Evolutionary conservation across 2,888 invertebrate species (phyloP).

Genomic region (Amiota communis): DNA sequence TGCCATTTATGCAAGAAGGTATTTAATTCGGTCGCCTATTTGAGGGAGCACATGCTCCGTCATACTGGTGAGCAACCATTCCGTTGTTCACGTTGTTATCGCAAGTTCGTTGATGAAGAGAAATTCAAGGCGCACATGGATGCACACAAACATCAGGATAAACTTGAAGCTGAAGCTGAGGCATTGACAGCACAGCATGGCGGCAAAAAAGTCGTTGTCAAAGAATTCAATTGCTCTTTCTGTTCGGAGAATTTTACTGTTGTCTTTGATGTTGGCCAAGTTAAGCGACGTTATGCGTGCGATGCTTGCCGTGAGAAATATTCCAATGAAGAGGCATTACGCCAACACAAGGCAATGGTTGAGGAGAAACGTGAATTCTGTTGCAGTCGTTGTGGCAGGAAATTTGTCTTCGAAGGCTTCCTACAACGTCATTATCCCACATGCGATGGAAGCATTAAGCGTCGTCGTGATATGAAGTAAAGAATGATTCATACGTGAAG

Average conservation of each 20-base stretch:
- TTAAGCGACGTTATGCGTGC: slow-evolving; percentile 72
- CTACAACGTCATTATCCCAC: slow-evolving; percentile 71
- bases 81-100: slow-evolving; percentile 71
- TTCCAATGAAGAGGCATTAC: slow-evolving; percentile 70
- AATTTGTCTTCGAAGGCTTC: slow-evolving; percentile 72
- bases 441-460: slow-evolving; percentile 72
- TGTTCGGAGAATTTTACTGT: slow-evolving; percentile 71
- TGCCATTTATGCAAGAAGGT: slow-evolving; percentile 71
- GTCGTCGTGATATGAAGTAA: slow-evolving; percentile 70
- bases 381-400: slow-evolving; percentile 71
- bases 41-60: slow-evolving; percentile 72
- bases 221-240: slow-evolving; percentile 72
- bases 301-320: slow-evolving; percentile 72
- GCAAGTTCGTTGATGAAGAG: slow-evolving; percentile 70
- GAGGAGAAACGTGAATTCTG: slow-evolving; percentile 72
- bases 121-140: slow-evolving; percentile 70
- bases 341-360: slow-evolving; percentile 69
- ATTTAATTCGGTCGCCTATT: slow-evolving; percentile 72
- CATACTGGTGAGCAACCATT: slow-evolving; percentile 71
- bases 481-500: slow-evolving; percentile 45
- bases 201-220: slow-evolving; percentile 70
- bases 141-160: slow-evolving; percentile 69
- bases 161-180: slow-evolving; percentile 68
- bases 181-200: slow-evolving; percentile 63
- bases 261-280: slow-evolving; percentile 70